Evolutionary conservation across 2,888 invertebrate species (phyloP).

Genomic region (Pinctada fucata): DNA sequence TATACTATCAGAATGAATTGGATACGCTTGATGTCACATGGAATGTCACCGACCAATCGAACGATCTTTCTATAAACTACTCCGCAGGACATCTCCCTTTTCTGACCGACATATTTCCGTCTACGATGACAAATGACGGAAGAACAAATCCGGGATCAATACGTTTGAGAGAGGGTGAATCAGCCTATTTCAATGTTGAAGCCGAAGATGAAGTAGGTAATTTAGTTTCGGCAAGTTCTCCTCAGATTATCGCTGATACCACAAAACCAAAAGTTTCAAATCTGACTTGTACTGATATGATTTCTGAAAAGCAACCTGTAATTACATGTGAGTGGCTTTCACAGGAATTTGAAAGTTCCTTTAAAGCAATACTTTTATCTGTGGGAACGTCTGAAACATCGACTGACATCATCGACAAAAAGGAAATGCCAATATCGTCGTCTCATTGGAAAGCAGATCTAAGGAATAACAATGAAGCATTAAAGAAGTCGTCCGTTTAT

Average conservation of each 20-base stretch:
- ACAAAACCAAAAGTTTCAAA: constrained; percentile 40
- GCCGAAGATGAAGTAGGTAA: constrained; percentile 50
- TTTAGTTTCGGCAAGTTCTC: constrained; percentile 32
- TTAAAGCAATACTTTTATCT: constrained; percentile 37
- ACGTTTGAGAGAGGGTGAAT: constrained; percentile 37
- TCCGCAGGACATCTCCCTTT: constrained; percentile 30
- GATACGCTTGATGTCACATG: constrained; percentile 37
- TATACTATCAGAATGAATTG: constrained; percentile 33
- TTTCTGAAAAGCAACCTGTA: constrained; percentile 37
- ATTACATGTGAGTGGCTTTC: constrained; percentile 44
- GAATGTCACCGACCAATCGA: constrained; percentile 36
- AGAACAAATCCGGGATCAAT: constrained; percentile 16
- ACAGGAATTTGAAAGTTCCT: constrained; percentile 48
- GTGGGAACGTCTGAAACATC: constrained; percentile 38
- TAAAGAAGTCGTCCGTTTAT: constrained; percentile 20
- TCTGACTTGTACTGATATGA: constrained; percentile 41
- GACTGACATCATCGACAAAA: constrained; percentile 25
- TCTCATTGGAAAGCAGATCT: background rate
- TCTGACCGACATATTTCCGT: background rate
- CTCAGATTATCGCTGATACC: constrained; percentile 47
- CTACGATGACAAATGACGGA: background rate
- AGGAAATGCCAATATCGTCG: background rate
- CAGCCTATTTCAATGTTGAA: constrained; percentile 42
- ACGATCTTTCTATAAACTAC: background rate
- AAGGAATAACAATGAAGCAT: background rate